These are phyloP conservation scores for Otus sunia DNA, from an alignment of 2,113 vertebrate species.

Conservation along the genomic window DNA sequence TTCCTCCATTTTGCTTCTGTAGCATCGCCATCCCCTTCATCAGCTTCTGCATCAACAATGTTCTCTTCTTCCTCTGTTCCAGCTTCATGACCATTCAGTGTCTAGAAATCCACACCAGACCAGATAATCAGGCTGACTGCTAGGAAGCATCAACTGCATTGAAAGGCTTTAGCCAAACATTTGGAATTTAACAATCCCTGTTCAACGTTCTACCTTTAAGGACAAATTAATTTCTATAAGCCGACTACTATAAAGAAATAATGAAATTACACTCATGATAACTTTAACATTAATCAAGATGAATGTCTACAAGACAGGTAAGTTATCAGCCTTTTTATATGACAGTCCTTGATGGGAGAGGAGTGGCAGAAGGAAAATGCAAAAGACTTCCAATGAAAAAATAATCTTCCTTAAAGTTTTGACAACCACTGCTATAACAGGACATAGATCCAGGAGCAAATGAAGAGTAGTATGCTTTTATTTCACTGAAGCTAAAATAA, in stretches of 20 bases:
- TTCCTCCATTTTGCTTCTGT: constrained; percentile 83
- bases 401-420: neutral
- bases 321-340: neutral
- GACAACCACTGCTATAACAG: neutral
- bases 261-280: neutral
- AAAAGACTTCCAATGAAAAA: neutral
- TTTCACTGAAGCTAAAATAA: neutral
- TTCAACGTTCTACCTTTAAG: neutral
- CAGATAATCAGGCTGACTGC: neutral
- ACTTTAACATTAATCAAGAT: neutral
- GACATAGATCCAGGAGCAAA: neutral
- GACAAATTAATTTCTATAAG: neutral
- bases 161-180: neutral
- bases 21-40: constrained; percentile 93
- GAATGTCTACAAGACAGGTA: neutral
- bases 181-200: neutral
- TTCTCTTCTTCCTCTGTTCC: constrained; percentile 74
- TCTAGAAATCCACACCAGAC: neutral
- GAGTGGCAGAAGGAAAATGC: neutral
- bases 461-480: neutral
- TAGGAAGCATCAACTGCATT: neutral
- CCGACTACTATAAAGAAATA: neutral
- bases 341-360: neutral
- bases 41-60: constrained; percentile 83
- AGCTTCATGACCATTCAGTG: constrained; percentile 56